A percentile compares a stretch with the other conserved stretches of the same genome.
phyloP scores from a whole-genome alignment of 2,113 vertebrate genomes.

The Dasyurus viverrinus region DNA sequence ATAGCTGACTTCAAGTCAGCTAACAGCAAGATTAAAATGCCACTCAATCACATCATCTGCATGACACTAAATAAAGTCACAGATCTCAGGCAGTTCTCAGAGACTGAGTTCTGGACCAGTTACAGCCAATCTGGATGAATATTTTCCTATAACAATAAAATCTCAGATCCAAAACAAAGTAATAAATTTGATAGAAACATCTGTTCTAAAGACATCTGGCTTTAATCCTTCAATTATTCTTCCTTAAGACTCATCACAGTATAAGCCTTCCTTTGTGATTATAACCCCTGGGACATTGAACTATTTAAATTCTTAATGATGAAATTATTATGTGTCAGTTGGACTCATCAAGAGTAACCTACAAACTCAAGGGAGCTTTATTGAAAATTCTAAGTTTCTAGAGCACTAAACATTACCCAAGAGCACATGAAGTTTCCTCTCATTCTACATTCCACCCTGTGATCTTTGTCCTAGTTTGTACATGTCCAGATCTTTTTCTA shows the following conservation, averaged over 20 bases:
- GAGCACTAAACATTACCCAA: not conserved
- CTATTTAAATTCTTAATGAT: not conserved
- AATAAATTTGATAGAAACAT: not conserved
- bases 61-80: not conserved
- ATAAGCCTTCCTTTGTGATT: not conserved
- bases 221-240: not conserved
- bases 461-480: not conserved
- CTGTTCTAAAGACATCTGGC: not conserved
- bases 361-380: not conserved
- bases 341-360: not conserved
- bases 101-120: not conserved
- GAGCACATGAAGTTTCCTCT: not conserved
- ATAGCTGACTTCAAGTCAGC: not conserved
- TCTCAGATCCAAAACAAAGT: not conserved
- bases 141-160: not conserved
- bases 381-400: not conserved
- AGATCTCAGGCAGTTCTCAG: not conserved
- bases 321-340: not conserved
- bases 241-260: not conserved
- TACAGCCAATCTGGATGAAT: not conserved
- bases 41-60: not conserved
- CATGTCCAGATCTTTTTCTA: not conserved
- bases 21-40: not conserved
- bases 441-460: not conserved
- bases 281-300: not conserved